phyloP scores from a whole-genome alignment of 2,113 vertebrate species.

The Atherinomorus stipes region DNA sequence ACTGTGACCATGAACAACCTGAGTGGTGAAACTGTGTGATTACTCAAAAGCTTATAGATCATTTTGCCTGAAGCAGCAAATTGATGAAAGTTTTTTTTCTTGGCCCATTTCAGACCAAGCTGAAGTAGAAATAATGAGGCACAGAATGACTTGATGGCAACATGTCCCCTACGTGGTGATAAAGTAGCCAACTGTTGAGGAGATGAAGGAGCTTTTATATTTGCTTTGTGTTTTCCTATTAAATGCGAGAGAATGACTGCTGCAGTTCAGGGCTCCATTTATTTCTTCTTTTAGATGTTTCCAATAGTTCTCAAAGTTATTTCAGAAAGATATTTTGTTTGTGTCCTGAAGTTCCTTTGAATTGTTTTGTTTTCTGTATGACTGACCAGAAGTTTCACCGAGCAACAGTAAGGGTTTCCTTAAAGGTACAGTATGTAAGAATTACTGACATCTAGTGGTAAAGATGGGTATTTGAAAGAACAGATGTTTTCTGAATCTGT shows the following conservation, averaged over 20 bases:
- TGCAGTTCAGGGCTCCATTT: slow-evolving; percentile 12
- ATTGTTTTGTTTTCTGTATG: slow-evolving; percentile 5
- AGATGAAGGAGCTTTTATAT: slow-evolving; percentile 24
- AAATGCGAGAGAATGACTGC: slow-evolving; percentile 26
- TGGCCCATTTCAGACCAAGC: slow-evolving; percentile 3
- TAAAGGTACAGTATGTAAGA: too few species aligned
- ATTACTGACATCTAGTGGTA: too few species aligned
- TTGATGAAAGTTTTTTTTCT: not conserved
- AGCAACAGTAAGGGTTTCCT: too few species aligned
- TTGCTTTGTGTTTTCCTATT: slow-evolving; percentile 10
- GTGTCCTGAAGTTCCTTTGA: not conserved
- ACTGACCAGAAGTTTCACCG: too few species aligned
- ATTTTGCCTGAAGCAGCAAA: not conserved
- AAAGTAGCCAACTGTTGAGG: slow-evolving; percentile 14
- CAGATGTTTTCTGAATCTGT: too few species aligned
- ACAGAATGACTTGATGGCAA: slow-evolving; percentile 9
- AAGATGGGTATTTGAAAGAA: too few species aligned
- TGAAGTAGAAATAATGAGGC: slow-evolving; percentile 8
- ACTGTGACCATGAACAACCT: not conserved
- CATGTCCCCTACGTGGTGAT: slow-evolving; percentile 15
- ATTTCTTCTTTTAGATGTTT: not conserved
- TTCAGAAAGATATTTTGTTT: slow-evolving; percentile 2
- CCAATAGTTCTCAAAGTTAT: not conserved
- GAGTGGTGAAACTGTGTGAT: not conserved
- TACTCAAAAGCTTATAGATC: not conserved